Conservation (phyloP, 2,113 vertebrate genomes). For the Catharus bicknelli region DNA sequence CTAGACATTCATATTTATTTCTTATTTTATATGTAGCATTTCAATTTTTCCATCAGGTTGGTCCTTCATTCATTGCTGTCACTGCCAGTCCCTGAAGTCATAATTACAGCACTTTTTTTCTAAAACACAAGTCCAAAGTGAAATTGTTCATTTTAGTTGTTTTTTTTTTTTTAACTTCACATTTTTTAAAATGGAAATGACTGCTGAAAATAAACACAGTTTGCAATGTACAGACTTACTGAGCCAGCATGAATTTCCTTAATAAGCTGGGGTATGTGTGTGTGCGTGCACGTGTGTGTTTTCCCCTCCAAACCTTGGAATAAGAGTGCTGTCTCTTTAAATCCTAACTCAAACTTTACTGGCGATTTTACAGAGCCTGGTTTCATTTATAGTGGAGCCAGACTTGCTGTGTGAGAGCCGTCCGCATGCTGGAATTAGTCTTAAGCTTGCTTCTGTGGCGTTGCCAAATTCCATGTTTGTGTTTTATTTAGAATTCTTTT, state of each 20-base stretch:
- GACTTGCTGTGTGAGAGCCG: slow-evolving; percentile 85
- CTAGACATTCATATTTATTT: not conserved
- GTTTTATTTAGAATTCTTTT: slow-evolving; percentile 90
- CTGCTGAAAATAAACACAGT: slow-evolving; percentile 67
- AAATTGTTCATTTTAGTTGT: slow-evolving; percentile 35
- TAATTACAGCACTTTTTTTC: not conserved
- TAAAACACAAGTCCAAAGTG: slow-evolving; percentile 52
- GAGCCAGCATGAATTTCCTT: slow-evolving; percentile 56
- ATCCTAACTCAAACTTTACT: slow-evolving; percentile 82
- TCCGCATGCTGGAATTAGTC: slow-evolving; percentile 87
- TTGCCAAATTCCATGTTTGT: slow-evolving; percentile 89
- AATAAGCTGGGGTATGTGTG: slow-evolving; percentile 24
- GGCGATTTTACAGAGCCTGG: slow-evolving; percentile 90
- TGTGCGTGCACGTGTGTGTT: not conserved
- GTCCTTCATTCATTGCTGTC: not conserved
- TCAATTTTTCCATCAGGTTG: not conserved
- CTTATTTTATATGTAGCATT: not conserved
- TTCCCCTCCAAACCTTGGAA: slow-evolving; percentile 18
- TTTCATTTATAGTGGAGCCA: slow-evolving; percentile 94
- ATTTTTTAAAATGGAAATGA: slow-evolving; percentile 48
- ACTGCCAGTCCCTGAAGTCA: slow-evolving; percentile 22
- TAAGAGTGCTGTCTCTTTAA: slow-evolving; percentile 81
- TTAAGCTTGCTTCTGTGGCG: slow-evolving; percentile 85
- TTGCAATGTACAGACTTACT: slow-evolving; percentile 65
- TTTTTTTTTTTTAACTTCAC: not conserved